Evolutionary conservation across 2,113 vertebrate genomes (phyloP), one percentile per base, ranked within the genome.

Genomic region (Calyptommatus sinebrachiatus): DNA sequence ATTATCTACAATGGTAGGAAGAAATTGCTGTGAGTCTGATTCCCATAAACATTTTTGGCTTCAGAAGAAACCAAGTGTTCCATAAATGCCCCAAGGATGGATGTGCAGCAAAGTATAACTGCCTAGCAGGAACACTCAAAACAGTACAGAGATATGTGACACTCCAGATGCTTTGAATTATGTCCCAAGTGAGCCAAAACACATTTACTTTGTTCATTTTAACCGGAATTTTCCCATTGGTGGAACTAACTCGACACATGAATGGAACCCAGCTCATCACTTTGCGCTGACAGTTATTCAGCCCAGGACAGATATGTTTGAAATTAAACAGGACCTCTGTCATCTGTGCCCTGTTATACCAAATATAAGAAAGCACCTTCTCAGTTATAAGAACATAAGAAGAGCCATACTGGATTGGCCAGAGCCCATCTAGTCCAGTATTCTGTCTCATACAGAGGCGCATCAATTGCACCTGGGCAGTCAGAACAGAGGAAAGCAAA

Each of bases 241-340:
- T 79, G 29, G 65, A 84, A 84, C 50, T 76, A 82, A 80, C 14
- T 41, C 76, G 77, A 74, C 63, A 6, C 68, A 61, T 77, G 63
- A 83, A 77, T 5, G 28, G 7, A 41, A 86, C 7, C 24, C 41
- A 80, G 73, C 77, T 79, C 75, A 24, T 76, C 67, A 53, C 67
- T 68, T 87, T 87, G 68, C 72, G 84, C 41, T 60, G 65, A 28
- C 57, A 82, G 71, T 75, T 72, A 78, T 88, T 83, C 73, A 67
- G 8, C 7, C 24, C 14, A 50, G 53, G 46, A 8, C 76, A 16
- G 50, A 71, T 76, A 7, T 48, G 81, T 74, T 85, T 84, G 70
- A 80, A 46, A 14, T 68, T 68, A 68, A 53, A 28, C 8, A 24
- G 53, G 2, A 12, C 53, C 4, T 57, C 53, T 57, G 4, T 18